Evolutionary conservation across 2,113 vertebrate genomes (phyloP).

Genomic region (Neotoma lepida): DNA sequence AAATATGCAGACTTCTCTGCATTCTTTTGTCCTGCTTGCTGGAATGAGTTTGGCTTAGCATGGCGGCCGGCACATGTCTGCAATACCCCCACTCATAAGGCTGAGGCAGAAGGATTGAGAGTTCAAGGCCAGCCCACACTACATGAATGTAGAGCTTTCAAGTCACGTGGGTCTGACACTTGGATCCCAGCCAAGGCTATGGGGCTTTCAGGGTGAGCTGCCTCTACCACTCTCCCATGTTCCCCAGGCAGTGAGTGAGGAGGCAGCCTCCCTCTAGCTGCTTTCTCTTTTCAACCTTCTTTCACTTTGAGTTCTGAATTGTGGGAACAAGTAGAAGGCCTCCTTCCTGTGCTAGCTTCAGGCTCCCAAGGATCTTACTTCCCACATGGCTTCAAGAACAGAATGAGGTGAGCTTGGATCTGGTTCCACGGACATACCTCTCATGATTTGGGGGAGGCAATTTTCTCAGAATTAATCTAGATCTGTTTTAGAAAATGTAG

Average conservation of each 20-base stretch:
- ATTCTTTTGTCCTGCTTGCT: not conserved
- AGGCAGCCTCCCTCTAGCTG: not conserved
- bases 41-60: not conserved
- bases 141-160: accelerated
- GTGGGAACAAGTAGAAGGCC: not conserved
- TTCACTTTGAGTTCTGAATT: not conserved
- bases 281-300: not conserved
- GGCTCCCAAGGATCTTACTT: not conserved
- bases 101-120: not conserved
- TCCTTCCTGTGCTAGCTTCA: not conserved
- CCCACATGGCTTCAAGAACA: not conserved
- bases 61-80: not conserved
- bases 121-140: not conserved
- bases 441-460: too few species aligned
- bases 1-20: not conserved
- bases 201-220: not conserved
- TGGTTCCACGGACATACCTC: not conserved
- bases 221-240: too few species aligned
- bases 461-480: not conserved
- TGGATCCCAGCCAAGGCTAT: too few species aligned
- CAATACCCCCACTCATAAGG: not conserved
- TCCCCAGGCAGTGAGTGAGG: accelerated
- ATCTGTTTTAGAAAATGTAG: not conserved
- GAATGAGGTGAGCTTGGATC: accelerated
- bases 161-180: not conserved